These are phyloP conservation scores for Leistus spinibarbis DNA, from an alignment of 2,888 invertebrate genomes.

Conservation along the genomic window DNA sequence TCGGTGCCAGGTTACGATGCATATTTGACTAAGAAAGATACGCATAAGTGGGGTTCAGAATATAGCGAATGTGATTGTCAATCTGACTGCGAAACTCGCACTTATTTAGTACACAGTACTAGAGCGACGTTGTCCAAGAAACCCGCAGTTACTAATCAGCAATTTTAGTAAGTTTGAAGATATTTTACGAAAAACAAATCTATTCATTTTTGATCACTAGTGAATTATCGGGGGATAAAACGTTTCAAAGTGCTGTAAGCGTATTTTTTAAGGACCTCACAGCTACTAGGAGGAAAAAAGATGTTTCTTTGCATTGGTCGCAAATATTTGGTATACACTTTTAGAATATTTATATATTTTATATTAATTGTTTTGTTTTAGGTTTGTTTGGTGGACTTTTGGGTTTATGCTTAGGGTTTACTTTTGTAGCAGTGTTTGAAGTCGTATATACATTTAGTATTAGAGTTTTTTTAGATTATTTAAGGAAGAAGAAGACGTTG, in stretches of 20 bases:
- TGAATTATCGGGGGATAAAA: neutral
- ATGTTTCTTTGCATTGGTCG: slow-evolving; percentile 72
- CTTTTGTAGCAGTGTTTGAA: slow-evolving; percentile 13
- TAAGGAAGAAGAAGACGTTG: slow-evolving; percentile 6
- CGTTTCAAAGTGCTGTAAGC: slow-evolving; percentile 49
- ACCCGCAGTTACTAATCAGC: neutral
- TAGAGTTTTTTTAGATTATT: slow-evolving; percentile 15
- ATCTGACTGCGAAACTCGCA: slow-evolving; percentile 67
- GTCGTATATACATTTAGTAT: slow-evolving; percentile 26
- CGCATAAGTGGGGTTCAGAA: slow-evolving; percentile 37
- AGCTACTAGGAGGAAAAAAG: slow-evolving; percentile 69
- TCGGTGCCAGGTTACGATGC: slow-evolving; percentile 56
- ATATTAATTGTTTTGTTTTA: slow-evolving; percentile 5
- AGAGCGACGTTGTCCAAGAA: neutral
- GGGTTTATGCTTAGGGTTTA: slow-evolving; percentile 30
- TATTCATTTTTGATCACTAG: neutral
- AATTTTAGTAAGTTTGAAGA: neutral
- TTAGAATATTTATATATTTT: neutral
- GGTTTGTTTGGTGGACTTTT: slow-evolving; percentile 28
- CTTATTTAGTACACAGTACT: slow-evolving; percentile 14
- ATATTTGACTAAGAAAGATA: slow-evolving; percentile 12
- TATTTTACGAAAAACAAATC: no score
- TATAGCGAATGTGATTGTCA: slow-evolving; percentile 60
- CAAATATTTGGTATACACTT: slow-evolving; percentile 66
- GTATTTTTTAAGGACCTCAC: slow-evolving; percentile 72